phyloP scores from a whole-genome alignment of 2,797 vertebrate species.

The Echeneis naucrates region DNA sequence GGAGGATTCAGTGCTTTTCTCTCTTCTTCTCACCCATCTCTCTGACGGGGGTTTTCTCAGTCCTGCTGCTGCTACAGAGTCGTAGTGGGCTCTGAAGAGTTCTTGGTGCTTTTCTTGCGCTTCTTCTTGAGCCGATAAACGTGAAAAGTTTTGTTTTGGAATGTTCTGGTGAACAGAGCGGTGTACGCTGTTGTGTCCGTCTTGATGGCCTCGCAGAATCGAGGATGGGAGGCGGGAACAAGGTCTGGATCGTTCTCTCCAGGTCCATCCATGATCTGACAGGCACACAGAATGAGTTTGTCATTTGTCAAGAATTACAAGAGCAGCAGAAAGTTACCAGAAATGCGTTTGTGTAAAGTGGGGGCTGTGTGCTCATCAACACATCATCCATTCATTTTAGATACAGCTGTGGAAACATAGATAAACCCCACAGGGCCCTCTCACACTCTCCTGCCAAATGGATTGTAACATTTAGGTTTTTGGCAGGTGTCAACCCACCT shows the following conservation, averaged over 20 bases:
- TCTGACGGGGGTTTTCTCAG: background rate
- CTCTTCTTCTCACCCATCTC: conserved; percentile 23
- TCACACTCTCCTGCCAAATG: conserved; percentile 20
- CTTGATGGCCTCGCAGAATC: conserved; percentile 95
- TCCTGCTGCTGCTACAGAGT: conserved; percentile 44
- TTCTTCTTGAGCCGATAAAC: conserved; percentile 91
- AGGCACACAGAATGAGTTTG: background rate
- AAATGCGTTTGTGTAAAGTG: background rate
- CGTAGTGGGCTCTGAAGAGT: conserved; percentile 36
- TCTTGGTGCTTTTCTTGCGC: conserved; percentile 75
- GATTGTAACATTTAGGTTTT: too few relatives aligned
- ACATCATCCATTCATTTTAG: conserved; percentile 1
- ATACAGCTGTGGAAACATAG: background rate
- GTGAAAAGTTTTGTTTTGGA: conserved; percentile 96
- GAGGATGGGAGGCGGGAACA: conserved; percentile 85
- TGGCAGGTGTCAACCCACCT: too few relatives aligned
- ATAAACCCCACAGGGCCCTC: conserved; percentile 11
- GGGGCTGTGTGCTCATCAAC: background rate
- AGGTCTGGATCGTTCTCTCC: conserved; percentile 92
- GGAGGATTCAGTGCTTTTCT: conserved; percentile 33
- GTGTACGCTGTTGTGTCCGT: conserved; percentile 82
- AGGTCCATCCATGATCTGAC: conserved; percentile 93
- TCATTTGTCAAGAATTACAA: background rate
- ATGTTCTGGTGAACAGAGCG: conserved; percentile 88
- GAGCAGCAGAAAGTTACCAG: background rate